These are phyloP conservation scores for Hoplostethus mediterraneus DNA, from an alignment of 2,797 vertebrate genomes.

Conservation along the genomic window DNA sequence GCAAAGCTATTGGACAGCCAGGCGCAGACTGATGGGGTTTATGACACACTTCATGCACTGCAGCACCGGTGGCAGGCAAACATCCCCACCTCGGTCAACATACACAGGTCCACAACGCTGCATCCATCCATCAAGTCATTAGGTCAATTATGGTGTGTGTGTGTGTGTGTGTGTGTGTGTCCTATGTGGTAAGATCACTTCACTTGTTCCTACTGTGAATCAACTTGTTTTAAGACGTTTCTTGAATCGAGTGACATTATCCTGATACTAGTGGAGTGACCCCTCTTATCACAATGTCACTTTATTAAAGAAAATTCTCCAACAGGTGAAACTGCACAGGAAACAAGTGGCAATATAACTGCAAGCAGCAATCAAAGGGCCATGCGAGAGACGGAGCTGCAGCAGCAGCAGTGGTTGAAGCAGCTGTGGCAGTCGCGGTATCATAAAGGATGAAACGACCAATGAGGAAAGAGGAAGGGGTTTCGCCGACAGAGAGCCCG, in stretches of 20 bases:
- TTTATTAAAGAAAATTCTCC: no score
- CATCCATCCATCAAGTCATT: neutral
- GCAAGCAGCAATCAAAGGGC: no score
- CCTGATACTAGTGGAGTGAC: conserved; percentile 5
- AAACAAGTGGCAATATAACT: no score
- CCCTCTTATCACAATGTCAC: neutral
- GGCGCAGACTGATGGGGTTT: conserved; percentile 54
- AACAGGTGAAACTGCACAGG: no score
- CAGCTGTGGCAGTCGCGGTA: no score
- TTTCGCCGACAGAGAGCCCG: no score
- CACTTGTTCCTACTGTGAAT: neutral
- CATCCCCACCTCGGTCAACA: conserved; percentile 25
- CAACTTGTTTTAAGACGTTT: neutral
- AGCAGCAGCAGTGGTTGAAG: no score
- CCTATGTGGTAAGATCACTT: neutral
- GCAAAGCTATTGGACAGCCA: conserved; percentile 39
- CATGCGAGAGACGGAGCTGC: no score
- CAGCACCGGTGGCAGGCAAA: conserved; percentile 36
- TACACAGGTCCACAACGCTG: neutral
- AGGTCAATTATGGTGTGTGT: neutral
- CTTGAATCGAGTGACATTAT: conserved; percentile 13
- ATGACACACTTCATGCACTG: conserved; percentile 46
- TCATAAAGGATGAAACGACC: no score
- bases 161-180: no score
- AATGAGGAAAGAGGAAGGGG: no score